phyloP scores from a whole-genome alignment of 1,140 invertebrate species.

The Drosophila malerkotliana region DNA sequence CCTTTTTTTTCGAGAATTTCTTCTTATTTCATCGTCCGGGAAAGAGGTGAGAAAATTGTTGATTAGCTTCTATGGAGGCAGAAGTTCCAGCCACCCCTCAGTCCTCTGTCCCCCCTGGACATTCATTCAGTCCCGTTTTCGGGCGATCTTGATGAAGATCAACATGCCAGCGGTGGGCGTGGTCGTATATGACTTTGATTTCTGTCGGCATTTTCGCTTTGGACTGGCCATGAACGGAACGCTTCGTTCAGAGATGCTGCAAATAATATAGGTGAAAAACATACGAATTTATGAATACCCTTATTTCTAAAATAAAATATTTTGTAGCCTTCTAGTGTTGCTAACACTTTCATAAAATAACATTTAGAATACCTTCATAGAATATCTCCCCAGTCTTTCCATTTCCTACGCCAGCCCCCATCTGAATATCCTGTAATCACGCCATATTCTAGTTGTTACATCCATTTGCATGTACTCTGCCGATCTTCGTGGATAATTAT shows the following conservation, averaged over 20 bases:
- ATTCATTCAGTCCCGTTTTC: slow-evolving; percentile 29
- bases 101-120: background rate
- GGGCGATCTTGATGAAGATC: slow-evolving; percentile 81
- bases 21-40: slow-evolving; percentile 56
- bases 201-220: slow-evolving; percentile 78
- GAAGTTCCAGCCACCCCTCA: slow-evolving; percentile 15
- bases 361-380: too few species aligned
- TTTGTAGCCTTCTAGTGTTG: too few species aligned
- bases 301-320: background rate
- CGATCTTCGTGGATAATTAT: slow-evolving; percentile 58
- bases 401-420: background rate
- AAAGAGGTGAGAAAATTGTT: slow-evolving; percentile 84
- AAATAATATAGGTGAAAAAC: background rate
- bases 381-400: too few species aligned
- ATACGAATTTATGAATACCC: background rate
- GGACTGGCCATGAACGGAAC: slow-evolving; percentile 29
- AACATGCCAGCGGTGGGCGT: slow-evolving; percentile 74
- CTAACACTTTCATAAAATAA: too few species aligned
- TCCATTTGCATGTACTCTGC: slow-evolving; percentile 41
- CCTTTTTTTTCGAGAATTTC: slow-evolving; percentile 5
- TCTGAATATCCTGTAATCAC: slow-evolving; percentile 40
- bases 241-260: background rate
- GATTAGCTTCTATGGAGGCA: slow-evolving; percentile 83
- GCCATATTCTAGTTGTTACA: slow-evolving; percentile 53
- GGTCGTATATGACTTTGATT: slow-evolving; percentile 78